A percentile compares a stretch with the other conserved stretches of the same genome.
Evolutionary conservation across 37 sponge, comb jelly and placozoan genomes (phyloP).

Genomic region (Ianthella basta): DNA sequence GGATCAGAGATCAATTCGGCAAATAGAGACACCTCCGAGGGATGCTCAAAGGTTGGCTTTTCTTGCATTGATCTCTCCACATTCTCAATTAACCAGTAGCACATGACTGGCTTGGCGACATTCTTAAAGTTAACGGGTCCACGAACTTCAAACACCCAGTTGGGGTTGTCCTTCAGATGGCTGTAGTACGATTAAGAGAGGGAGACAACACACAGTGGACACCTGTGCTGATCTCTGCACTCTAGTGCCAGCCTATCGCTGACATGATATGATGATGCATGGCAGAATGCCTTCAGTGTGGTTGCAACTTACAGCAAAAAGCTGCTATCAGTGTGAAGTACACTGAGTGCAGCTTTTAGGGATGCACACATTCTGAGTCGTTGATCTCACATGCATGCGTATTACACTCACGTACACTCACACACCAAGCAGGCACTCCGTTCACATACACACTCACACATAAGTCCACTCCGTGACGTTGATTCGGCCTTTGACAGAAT

Average conservation of each 20-base stretch:
- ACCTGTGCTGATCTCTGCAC: neutral
- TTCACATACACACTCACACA: constrained; percentile 52
- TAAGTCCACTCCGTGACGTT: constrained; percentile 83
- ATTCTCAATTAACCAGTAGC: constrained; percentile 77
- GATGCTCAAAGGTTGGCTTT: constrained; percentile 1
- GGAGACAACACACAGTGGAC: neutral
- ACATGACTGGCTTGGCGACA: constrained; percentile 57
- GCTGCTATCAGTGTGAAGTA: no score
- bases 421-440: no score
- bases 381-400: no score
- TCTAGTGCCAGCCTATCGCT: neutral
- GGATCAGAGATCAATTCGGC: neutral
- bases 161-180: constrained; percentile 58
- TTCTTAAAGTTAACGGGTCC: constrained; percentile 78
- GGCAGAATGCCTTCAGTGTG: no score
- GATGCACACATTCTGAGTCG: no score
- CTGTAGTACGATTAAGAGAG: constrained; percentile 4
- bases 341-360: no score
- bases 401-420: no score
- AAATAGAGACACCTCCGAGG: constrained; percentile 8
- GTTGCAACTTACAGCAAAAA: no score
- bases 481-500: constrained; percentile 76
- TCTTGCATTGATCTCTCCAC: constrained; percentile 29
- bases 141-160: constrained; percentile 65
- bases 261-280: neutral